Conservation (phyloP, 2,888 invertebrate species). For the Mythimna impura region DNA sequence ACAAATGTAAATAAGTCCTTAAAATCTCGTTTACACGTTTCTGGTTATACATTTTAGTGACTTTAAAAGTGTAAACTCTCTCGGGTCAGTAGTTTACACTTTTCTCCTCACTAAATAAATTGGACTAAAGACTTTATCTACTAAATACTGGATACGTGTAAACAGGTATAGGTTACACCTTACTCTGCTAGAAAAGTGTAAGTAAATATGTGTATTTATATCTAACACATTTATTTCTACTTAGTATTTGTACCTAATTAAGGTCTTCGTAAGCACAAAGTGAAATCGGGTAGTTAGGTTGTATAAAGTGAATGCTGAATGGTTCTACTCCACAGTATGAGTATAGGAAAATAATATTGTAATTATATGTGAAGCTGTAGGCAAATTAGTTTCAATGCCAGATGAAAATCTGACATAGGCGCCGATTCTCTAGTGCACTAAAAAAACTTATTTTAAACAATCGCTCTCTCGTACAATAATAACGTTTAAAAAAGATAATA, state of each 20-base stretch:
- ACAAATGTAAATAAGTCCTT: neutral
- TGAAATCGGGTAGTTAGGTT: constrained; percentile 47
- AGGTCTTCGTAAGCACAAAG: constrained; percentile 51
- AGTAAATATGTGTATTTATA: constrained; percentile 28
- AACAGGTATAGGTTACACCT: neutral
- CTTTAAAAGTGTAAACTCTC: constrained; percentile 1
- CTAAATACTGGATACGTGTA: constrained; percentile 37
- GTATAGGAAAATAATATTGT: constrained; percentile 42
- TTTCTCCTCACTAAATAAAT: constrained; percentile 11
- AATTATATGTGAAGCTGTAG: constrained; percentile 36
- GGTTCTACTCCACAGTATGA: constrained; percentile 61
- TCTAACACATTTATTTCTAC: constrained; percentile 34
- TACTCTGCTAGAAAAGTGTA: constrained; percentile 39
- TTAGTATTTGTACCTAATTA: constrained; percentile 45
- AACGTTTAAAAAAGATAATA: no score
- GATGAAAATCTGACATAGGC: neutral
- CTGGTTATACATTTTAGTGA: constrained; percentile 14
- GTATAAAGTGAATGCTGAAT: constrained; percentile 37
- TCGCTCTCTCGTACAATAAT: no score
- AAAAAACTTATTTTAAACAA: no score
- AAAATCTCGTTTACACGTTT: constrained; percentile 22
- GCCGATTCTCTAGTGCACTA: no score
- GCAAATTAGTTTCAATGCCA: constrained; percentile 31
- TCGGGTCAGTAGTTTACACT: constrained; percentile 6
- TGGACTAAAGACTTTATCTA: constrained; percentile 31